Conservation (phyloP, 2,113 vertebrate species). For the Macquaria ambigua region DNA sequence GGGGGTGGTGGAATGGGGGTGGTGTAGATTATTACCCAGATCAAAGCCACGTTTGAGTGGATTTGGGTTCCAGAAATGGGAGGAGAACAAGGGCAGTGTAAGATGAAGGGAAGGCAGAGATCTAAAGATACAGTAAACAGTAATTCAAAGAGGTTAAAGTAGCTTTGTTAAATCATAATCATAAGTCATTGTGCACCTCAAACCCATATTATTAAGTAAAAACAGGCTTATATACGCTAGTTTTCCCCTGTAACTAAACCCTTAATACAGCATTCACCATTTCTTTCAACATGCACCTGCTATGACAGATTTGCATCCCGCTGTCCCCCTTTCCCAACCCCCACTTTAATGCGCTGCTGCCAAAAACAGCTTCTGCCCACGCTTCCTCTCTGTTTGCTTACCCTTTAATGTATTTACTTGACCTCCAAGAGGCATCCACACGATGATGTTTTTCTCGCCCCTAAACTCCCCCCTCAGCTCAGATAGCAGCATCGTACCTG, state of each 20-base stretch:
- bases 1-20: constrained; percentile 14
- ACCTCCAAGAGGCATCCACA: constrained; percentile 68
- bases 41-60: constrained; percentile 74
- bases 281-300: constrained; percentile 56
- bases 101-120: constrained; percentile 28
- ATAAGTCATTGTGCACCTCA: background rate
- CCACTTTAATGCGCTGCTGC: constrained; percentile 34
- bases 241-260: background rate
- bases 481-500: constrained; percentile 57
- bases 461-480: constrained; percentile 31
- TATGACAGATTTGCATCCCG: constrained; percentile 64
- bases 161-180: constrained; percentile 1
- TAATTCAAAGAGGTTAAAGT: constrained; percentile 30
- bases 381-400: constrained; percentile 56
- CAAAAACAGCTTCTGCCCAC: constrained; percentile 60
- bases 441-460: constrained; percentile 57
- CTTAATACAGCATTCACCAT: background rate
- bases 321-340: constrained; percentile 23
- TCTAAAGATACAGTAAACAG: constrained; percentile 30
- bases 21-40: constrained; percentile 64
- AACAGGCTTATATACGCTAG: background rate
- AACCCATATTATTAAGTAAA: constrained; percentile 16
- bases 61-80: constrained; percentile 59
- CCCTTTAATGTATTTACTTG: constrained; percentile 71
- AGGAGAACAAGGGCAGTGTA: constrained; percentile 2